Evolutionary conservation across 2,797 vertebrate genomes (phyloP).

Genomic region (Glyptemys insculpta): DNA sequence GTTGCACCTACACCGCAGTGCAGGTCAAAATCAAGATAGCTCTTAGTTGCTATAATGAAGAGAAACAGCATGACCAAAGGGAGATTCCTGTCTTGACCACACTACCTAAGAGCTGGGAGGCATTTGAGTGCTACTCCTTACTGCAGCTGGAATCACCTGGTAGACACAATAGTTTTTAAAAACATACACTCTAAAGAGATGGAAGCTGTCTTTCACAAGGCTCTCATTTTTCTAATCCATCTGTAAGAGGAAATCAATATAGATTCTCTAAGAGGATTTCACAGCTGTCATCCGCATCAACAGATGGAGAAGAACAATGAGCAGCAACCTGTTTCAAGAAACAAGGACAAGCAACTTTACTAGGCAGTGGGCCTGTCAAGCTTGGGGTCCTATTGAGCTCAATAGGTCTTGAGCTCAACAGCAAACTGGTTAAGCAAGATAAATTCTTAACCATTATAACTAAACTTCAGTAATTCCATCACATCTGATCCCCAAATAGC

Average conservation of each 20-base stretch:
- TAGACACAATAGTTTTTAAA: not conserved
- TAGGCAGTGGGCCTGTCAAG: not conserved
- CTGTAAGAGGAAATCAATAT: slow-evolving; percentile 69
- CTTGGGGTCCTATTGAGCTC: slow-evolving; percentile 1
- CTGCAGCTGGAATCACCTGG: slow-evolving; percentile 17
- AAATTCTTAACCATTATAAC: slow-evolving; percentile 32
- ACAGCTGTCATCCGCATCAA: slow-evolving; percentile 32
- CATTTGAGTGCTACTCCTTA: slow-evolving; percentile 12
- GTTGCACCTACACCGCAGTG: not conserved
- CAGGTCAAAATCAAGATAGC: not conserved
- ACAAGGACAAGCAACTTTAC: slow-evolving; percentile 14
- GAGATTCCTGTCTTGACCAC: slow-evolving; percentile 3
- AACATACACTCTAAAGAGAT: slow-evolving; percentile 26
- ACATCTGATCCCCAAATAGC: slow-evolving; percentile 32
- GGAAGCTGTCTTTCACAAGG: slow-evolving; percentile 50
- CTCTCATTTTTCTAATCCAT: slow-evolving; percentile 54
- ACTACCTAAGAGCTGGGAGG: slow-evolving; percentile 28
- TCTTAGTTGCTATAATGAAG: slow-evolving; percentile 1
- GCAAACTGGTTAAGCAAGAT: not conserved
- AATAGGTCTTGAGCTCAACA: not conserved
- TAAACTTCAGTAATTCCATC: slow-evolving; percentile 42
- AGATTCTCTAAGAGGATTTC: slow-evolving; percentile 57
- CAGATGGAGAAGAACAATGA: slow-evolving; percentile 50
- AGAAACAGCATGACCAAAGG: not conserved
- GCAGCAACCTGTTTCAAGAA: slow-evolving; percentile 64